These are phyloP conservation scores for Rhingia rostrata DNA, from an alignment of 2,888 invertebrate species.

Conservation along the genomic window DNA sequence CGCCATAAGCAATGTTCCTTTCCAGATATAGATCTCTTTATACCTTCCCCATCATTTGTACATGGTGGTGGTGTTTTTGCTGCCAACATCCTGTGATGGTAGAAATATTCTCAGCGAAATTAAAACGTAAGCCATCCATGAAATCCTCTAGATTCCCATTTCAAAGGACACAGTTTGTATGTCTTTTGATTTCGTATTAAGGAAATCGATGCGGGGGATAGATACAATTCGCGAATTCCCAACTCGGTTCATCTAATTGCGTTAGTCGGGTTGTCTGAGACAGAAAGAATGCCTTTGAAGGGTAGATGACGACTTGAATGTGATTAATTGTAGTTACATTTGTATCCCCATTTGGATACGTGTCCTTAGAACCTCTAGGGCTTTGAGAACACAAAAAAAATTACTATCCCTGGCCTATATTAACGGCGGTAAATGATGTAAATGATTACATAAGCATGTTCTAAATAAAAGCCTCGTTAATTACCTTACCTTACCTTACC, in stretches of 20 bases:
- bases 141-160: slow-evolving; percentile 27
- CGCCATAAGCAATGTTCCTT: too few relatives aligned
- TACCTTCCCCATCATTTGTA: too few relatives aligned
- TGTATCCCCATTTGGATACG: too few relatives aligned
- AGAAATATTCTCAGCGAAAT: slow-evolving; percentile 12
- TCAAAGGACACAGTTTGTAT: slow-evolving; percentile 17
- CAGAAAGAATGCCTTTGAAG: too few relatives aligned
- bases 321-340: not conserved
- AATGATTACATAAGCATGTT: slow-evolving; percentile 55
- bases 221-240: slow-evolving; percentile 40
- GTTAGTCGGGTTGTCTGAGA: too few relatives aligned
- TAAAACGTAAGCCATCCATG: slow-evolving; percentile 56
- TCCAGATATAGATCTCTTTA: too few relatives aligned
- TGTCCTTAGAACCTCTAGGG: not conserved
- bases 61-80: too few relatives aligned
- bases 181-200: not conserved
- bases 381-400: not conserved
- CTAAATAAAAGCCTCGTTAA: slow-evolving; percentile 57
- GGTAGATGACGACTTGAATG: not conserved
- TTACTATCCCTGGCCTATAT: slow-evolving; percentile 12
- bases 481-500: slow-evolving; percentile 36
- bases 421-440: slow-evolving; percentile 37
- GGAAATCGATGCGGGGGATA: not conserved
- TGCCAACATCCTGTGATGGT: too few relatives aligned
- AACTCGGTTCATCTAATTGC: slow-evolving; percentile 6